phyloP scores from a whole-genome alignment of 2,888 invertebrate species.

The Hylaea fasciaria region DNA sequence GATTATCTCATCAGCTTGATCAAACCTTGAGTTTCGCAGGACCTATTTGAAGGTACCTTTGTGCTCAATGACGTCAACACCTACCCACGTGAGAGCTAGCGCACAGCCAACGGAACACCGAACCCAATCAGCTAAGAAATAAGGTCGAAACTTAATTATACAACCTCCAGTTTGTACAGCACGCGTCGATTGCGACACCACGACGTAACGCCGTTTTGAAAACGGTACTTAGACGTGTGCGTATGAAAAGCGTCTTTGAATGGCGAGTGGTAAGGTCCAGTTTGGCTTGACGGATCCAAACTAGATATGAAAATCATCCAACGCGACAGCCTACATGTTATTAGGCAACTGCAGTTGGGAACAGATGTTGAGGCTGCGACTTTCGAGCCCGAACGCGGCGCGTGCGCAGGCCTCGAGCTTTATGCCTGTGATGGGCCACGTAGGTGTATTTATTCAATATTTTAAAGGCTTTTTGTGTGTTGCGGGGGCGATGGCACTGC shows the following conservation, averaged over 20 bases:
- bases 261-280: slow-evolving; percentile 43
- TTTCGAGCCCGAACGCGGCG: slow-evolving; percentile 25
- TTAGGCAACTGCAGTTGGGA: slow-evolving; percentile 69
- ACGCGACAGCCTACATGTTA: slow-evolving; percentile 72
- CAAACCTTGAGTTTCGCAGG: slow-evolving; percentile 41
- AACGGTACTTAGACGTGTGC: slow-evolving; percentile 52
- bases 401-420: slow-evolving; percentile 35
- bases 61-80: slow-evolving; percentile 64
- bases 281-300: slow-evolving; percentile 40
- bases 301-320: slow-evolving; percentile 64
- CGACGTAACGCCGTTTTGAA: slow-evolving; percentile 60
- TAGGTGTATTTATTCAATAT: slow-evolving; percentile 75
- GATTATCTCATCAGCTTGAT: slow-evolving; percentile 6
- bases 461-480: slow-evolving; percentile 63
- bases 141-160: slow-evolving; percentile 53
- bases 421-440: slow-evolving; percentile 46
- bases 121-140: slow-evolving; percentile 40
- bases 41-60: slow-evolving; percentile 32
- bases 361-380: slow-evolving; percentile 16
- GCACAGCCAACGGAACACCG: slow-evolving; percentile 29
- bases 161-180: slow-evolving; percentile 44
- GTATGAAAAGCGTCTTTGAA: slow-evolving; percentile 43
- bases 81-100: slow-evolving; percentile 64
- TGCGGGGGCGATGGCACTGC: slow-evolving; percentile 71
- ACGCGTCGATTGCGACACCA: slow-evolving; percentile 78